These are phyloP conservation scores for Centroberyx gerrardi DNA, from an alignment of 2,797 vertebrate species.

Conservation along the genomic window DNA sequence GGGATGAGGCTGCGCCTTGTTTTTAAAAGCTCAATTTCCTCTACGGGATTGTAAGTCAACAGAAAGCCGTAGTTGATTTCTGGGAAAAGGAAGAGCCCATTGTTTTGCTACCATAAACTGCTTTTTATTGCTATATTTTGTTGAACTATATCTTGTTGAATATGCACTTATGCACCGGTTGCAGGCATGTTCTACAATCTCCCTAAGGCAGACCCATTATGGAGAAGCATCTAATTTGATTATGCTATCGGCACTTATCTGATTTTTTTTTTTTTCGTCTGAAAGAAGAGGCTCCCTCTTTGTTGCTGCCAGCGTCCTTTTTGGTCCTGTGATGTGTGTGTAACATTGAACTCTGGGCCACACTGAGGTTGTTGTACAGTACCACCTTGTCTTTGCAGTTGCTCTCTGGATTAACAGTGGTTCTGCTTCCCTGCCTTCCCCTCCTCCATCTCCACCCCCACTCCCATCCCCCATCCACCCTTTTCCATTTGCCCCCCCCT, in stretches of 20 bases:
- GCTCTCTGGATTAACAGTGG: slow-evolving; percentile 54
- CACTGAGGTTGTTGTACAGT: slow-evolving; percentile 50
- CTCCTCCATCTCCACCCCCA: slow-evolving; percentile 63
- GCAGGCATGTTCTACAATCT: slow-evolving; percentile 48
- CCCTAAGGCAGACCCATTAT: slow-evolving; percentile 66
- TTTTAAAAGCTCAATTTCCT: slow-evolving; percentile 56
- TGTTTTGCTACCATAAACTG: slow-evolving; percentile 39
- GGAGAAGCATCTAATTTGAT: slow-evolving; percentile 75
- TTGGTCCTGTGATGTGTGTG: slow-evolving; percentile 56
- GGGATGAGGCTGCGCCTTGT: slow-evolving; percentile 44
- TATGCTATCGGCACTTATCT: slow-evolving; percentile 73
- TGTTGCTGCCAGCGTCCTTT: slow-evolving; percentile 50
- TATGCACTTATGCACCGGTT: slow-evolving; percentile 44
- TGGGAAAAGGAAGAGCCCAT: slow-evolving; percentile 22
- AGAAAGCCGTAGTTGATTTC: slow-evolving; percentile 50
- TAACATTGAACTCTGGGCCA: slow-evolving; percentile 64
- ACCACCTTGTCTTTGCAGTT: slow-evolving; percentile 63
- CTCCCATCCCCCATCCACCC: slow-evolving; percentile 70
- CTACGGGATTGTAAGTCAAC: slow-evolving; percentile 60
- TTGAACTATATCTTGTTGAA: slow-evolving; percentile 50
- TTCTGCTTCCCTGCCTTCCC: slow-evolving; percentile 67
- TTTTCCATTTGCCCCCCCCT: slow-evolving; percentile 67
- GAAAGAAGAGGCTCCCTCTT: slow-evolving; percentile 59
- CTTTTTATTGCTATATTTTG: background rate
- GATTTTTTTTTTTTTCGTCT: slow-evolving; percentile 66